Conservation (phyloP, 2,113 vertebrate species). For the Corythaeola cristata region DNA sequence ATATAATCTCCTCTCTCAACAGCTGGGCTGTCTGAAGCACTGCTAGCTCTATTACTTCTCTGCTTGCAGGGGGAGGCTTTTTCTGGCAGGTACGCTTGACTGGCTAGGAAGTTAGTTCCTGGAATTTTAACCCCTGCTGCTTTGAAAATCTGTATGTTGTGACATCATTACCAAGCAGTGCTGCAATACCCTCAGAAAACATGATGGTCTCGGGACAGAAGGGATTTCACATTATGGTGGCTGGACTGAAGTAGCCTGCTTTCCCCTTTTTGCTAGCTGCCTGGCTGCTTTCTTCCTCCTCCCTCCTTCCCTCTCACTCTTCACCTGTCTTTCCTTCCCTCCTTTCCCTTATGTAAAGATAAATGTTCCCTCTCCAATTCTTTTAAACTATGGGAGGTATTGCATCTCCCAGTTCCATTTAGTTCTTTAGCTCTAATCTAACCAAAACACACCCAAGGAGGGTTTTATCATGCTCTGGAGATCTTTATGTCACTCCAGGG, state of each 20-base stretch:
- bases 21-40: not conserved
- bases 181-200: not conserved
- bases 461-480: constrained; percentile 17
- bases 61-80: not conserved
- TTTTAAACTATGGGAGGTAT: constrained; percentile 10
- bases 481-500: constrained; percentile 13
- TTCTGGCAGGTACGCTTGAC: not conserved
- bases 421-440: constrained; percentile 34
- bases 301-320: not conserved
- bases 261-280: not conserved
- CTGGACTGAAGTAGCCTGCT: not conserved
- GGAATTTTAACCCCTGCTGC: not conserved
- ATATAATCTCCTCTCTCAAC: not conserved
- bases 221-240: not conserved
- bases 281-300: not conserved
- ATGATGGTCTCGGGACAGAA: not conserved
- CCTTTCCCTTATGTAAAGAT: not conserved
- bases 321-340: not conserved
- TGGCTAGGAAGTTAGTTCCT: not conserved
- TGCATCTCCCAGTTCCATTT: not conserved
- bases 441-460: constrained; percentile 13
- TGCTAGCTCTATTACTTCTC: not conserved
- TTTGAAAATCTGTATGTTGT: not conserved
- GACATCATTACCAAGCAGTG: not conserved
- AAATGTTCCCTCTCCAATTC: not conserved